phyloP scores from a whole-genome alignment of 2,888 invertebrate genomes.

The Temnothorax ravouxi region DNA sequence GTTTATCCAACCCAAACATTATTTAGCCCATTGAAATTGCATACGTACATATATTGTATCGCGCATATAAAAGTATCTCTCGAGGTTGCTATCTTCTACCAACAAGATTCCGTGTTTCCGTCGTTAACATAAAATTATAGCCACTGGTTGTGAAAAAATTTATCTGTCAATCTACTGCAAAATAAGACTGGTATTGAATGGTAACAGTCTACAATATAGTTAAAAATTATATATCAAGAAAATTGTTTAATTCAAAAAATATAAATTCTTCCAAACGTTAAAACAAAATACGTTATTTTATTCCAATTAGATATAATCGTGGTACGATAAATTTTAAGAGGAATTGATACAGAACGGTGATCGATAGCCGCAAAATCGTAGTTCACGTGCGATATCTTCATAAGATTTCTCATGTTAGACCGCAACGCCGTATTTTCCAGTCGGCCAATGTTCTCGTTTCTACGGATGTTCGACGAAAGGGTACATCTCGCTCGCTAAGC shows the following conservation, averaged over 20 bases:
- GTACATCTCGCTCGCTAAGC: constrained; percentile 56
- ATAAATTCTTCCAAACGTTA: neutral
- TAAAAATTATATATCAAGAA: constrained; percentile 4
- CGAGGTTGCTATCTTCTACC: constrained; percentile 9
- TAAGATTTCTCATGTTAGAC: constrained; percentile 72
- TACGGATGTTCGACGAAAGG: constrained; percentile 54
- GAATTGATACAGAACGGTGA: constrained; percentile 42
- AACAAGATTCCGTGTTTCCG: constrained; percentile 34
- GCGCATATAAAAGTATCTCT: constrained; percentile 7
- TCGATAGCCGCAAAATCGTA: constrained; percentile 58
- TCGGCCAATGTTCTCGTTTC: constrained; percentile 68
- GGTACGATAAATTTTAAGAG: neutral
- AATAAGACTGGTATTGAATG: neutral
- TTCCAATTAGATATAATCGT: neutral
- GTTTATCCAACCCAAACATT: constrained; percentile 49
- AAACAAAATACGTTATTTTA: neutral
- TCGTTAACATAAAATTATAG: constrained; percentile 40
- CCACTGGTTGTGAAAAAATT: neutral
- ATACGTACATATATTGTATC: constrained; percentile 12
- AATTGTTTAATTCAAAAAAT: neutral
- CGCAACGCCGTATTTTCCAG: constrained; percentile 59
- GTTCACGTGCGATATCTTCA: constrained; percentile 56
- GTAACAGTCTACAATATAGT: neutral
- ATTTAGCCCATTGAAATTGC: constrained; percentile 44
- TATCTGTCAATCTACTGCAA: neutral